These are phyloP conservation scores for Athene cunicularia DNA, from an alignment of 2,113 vertebrate species.

Conservation along the genomic window DNA sequence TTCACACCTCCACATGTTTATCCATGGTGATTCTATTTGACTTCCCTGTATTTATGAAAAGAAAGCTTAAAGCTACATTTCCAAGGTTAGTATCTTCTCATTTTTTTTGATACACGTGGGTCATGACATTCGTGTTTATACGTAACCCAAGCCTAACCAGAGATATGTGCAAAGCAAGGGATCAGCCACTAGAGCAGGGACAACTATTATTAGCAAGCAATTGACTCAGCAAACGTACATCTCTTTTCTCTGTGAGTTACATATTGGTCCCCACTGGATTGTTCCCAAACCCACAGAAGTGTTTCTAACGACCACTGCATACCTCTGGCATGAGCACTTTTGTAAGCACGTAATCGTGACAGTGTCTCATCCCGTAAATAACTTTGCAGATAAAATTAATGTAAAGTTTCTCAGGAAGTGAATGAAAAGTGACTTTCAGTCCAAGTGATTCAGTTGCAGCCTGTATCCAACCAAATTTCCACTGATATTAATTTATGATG, in stretches of 20 bases:
- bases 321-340: background rate
- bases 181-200: background rate
- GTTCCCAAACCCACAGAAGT: background rate
- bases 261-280: background rate
- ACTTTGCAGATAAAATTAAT: background rate
- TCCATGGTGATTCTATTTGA: background rate
- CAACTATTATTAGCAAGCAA: background rate
- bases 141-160: background rate
- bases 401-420: background rate
- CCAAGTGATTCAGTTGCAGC: background rate
- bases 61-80: background rate
- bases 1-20: background rate
- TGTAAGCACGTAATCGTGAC: background rate
- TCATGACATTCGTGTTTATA: background rate
- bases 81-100: background rate
- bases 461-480: background rate
- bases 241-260: background rate
- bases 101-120: background rate
- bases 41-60: background rate
- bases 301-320: background rate
- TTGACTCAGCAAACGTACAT: background rate
- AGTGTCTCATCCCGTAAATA: slow-evolving; percentile 9
- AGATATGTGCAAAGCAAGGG: background rate
- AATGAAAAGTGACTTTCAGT: background rate
- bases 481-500: background rate